phyloP scores from a whole-genome alignment of 2,888 invertebrate species.

The Hermaeophaga mercurialis region DNA sequence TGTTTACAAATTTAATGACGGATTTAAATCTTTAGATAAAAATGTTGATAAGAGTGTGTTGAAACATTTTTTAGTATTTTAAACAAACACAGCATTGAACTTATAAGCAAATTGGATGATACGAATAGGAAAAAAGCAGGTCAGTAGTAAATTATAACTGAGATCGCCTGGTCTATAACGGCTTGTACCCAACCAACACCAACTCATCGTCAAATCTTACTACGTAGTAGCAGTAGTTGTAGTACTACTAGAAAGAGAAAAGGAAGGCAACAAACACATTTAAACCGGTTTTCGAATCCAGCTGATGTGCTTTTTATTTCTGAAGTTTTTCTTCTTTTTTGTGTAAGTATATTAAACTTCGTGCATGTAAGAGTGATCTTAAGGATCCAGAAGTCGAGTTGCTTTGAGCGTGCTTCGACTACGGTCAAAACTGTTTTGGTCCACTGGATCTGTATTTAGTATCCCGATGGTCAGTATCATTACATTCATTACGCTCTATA shows the following conservation, averaged over 20 bases:
- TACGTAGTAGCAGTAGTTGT: conserved; percentile 57
- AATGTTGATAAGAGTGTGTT: no score
- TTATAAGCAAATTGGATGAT: no score
- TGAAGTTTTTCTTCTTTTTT: conserved; percentile 52
- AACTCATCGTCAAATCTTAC: conserved; percentile 53
- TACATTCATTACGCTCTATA: conserved; percentile 44
- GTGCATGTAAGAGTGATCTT: conserved; percentile 52
- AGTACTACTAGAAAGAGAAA: conserved; percentile 54
- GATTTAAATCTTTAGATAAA: no score
- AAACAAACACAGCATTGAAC: no score
- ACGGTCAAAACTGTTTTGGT: conserved; percentile 43
- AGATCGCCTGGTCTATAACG: conserved; percentile 26
- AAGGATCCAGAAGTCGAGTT: conserved; percentile 45
- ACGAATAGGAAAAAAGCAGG: conserved; percentile 16
- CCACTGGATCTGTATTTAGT: conserved; percentile 49
- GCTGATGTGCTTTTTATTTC: conserved; percentile 58
- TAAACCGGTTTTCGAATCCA: conserved; percentile 57
- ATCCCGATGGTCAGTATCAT: conserved; percentile 48
- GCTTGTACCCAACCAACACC: conserved; percentile 31
- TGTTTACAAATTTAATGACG: no score
- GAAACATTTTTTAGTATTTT: no score
- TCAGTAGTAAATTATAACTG: not conserved
- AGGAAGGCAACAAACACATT: conserved; percentile 50
- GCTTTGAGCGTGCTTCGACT: conserved; percentile 37
- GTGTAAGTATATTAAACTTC: conserved; percentile 51